phyloP scores from a whole-genome alignment of 2,888 invertebrate genomes.

The Polyommatus icarus region DNA sequence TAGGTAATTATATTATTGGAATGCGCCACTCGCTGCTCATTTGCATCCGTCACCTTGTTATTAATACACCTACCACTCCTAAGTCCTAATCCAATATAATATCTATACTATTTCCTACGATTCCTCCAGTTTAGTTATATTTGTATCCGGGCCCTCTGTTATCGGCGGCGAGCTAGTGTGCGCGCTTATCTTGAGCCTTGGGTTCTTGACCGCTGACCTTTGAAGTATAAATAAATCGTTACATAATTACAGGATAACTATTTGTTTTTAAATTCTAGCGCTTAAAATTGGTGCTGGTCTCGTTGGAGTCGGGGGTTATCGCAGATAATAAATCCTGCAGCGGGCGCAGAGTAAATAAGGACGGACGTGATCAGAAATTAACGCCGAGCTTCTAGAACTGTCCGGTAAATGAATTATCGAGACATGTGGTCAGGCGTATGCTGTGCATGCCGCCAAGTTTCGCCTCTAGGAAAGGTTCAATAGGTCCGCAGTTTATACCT shows the following conservation, averaged over 20 bases:
- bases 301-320: background rate
- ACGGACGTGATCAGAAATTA: background rate
- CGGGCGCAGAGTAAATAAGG: background rate
- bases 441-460: background rate
- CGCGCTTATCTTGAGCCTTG: background rate
- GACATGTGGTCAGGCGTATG: background rate
- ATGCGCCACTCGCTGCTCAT: background rate
- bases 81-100: background rate
- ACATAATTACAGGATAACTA: background rate
- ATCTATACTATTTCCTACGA: background rate
- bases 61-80: background rate
- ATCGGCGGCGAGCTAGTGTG: background rate
- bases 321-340: background rate
- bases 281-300: background rate
- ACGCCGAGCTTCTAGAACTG: background rate
- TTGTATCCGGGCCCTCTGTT: background rate
- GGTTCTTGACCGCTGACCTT: background rate
- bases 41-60: background rate
- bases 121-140: background rate
- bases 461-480: background rate
- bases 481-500: background rate
- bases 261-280: background rate
- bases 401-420: background rate
- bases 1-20: no score
- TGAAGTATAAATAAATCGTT: constrained; percentile 2